Evolutionary conservation across 2,888 invertebrate species (phyloP), one percentile per base, ranked within the genome.

Genomic region (Diarsia rubi): DNA sequence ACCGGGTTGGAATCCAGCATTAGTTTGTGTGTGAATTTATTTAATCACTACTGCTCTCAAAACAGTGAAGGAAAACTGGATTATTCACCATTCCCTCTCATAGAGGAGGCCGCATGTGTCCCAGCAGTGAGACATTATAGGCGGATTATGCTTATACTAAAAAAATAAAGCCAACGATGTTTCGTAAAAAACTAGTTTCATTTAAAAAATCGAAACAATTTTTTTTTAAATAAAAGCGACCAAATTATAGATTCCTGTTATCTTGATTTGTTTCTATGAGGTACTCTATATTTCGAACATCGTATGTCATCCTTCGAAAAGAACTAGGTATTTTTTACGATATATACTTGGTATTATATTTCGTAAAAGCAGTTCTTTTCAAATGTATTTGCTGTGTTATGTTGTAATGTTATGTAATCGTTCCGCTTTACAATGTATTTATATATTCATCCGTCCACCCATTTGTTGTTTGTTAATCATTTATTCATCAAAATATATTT

Each of bases 381-480:
- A 31, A 49, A 9, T 57, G 6, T 31, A 0, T 1, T 9, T n/a
- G 19, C 16, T 59, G 2, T 12, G 6, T 2, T 66, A 59, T 42
- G 4, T 69, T 24, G 37, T 64, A 63, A 37, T 16, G 16, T 52
- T 60, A 9, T 21, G 16, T 76, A 69, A 24, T 31, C 16, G 21
- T 24, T 37, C 9, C 27, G 37, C 12, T 57, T 31, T 16, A 54
- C 4, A 59, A 64, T 63, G 14, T 69, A 70, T 54, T 60, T 62
- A 77, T 73, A 73, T 49, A 85, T 76, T 82, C 31, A 66, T 85
- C 85, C 87, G 87, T 85, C 87, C 87, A 82, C 57, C 16, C 42
- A 66, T 65, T 63, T 59, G 19, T 69, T 66, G 16, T 59, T 63
- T 49, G 24, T 62, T 67, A 27, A 52, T 59, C 49, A 44, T 69